A percentile compares a stretch with the other conserved stretches of the same genome.
These are phyloP conservation scores for Lophius americanus DNA, from an alignment of 2,797 vertebrate genomes.

Conservation along the genomic window DNA sequence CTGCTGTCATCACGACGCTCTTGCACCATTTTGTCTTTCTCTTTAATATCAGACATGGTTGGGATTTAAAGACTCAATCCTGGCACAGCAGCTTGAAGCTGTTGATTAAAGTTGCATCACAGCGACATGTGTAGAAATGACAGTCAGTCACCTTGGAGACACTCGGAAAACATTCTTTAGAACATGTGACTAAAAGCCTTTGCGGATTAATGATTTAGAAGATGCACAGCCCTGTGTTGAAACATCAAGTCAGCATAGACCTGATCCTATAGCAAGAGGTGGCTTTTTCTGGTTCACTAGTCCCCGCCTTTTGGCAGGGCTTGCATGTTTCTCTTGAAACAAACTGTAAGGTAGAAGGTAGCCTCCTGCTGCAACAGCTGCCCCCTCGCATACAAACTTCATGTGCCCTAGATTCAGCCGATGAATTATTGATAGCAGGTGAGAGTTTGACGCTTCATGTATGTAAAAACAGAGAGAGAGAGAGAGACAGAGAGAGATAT, in stretches of 20 bases:
- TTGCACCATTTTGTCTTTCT: not conserved
- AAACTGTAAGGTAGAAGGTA: constrained; percentile 54
- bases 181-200: constrained; percentile 57
- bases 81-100: constrained; percentile 12
- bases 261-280: constrained; percentile 25
- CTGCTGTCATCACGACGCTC: constrained; percentile 5
- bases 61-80: constrained; percentile 1
- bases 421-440: constrained; percentile 85
- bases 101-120: constrained; percentile 42
- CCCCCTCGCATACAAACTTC: constrained; percentile 77
- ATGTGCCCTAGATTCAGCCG: constrained; percentile 76
- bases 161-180: constrained; percentile 14
- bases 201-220: constrained; percentile 71
- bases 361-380: constrained; percentile 59
- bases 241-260: constrained; percentile 51
- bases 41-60: constrained; percentile 3
- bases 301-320: constrained; percentile 21
- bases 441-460: constrained; percentile 67
- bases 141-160: constrained; percentile 20
- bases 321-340: constrained; percentile 55
- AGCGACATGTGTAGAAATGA: constrained; percentile 37
- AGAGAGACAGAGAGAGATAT: constrained; percentile 10
- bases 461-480: constrained; percentile 32
- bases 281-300: constrained; percentile 49
- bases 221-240: constrained; percentile 24